Percentiles rank a stretch among this genome's conserved stretches.
These are phyloP conservation scores for Trichosurus vulpecula DNA, from an alignment of 2,797 vertebrate genomes.

Conservation along the genomic window DNA sequence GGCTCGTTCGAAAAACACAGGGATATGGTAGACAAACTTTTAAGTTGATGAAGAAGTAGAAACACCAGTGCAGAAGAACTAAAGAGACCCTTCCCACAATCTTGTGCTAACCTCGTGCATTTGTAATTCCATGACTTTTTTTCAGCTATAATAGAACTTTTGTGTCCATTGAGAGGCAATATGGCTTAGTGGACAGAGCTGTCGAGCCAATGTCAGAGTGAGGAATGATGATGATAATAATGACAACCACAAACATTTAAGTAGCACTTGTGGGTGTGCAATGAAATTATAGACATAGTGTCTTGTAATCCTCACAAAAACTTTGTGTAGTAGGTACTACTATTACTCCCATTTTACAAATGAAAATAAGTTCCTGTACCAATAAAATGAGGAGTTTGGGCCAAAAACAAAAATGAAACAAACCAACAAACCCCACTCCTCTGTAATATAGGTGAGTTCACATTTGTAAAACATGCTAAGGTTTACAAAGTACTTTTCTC, in stretches of 20 bases:
- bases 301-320: neutral
- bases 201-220: neutral
- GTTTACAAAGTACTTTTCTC: neutral
- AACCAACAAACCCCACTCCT: neutral
- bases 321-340: neutral
- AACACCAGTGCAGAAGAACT: neutral
- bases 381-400: neutral
- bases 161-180: neutral
- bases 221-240: neutral
- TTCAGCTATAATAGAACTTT: neutral
- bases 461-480: neutral
- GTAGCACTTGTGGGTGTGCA: neutral
- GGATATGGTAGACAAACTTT: neutral
- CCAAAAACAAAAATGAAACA: neutral
- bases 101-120: neutral
- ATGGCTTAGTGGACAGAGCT: neutral
- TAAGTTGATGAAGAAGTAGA: neutral
- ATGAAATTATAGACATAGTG: neutral
- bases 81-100: neutral
- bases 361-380: neutral
- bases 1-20: neutral
- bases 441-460: neutral
- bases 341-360: neutral
- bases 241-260: neutral
- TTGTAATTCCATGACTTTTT: neutral